These are phyloP conservation scores for Dissostichus mawsoni DNA, from an alignment of 2,113 vertebrate genomes.

Conservation along the genomic window DNA sequence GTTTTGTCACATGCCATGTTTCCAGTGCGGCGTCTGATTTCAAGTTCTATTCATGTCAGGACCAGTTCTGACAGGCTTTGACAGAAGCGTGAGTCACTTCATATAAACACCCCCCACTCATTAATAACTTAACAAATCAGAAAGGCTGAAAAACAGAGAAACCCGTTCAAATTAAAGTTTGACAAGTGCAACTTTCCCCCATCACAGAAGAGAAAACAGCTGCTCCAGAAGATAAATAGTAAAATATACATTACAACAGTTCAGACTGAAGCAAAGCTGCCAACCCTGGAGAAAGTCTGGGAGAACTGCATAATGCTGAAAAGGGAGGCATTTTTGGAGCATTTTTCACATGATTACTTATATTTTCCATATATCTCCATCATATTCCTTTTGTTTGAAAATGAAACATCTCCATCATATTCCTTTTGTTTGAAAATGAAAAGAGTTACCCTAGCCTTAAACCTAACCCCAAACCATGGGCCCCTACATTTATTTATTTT, in stretches of 20 bases:
- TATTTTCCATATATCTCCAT: too few species aligned
- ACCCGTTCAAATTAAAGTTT: conserved; percentile 21
- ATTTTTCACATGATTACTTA: too few species aligned
- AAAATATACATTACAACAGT: background rate
- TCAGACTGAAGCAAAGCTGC: background rate
- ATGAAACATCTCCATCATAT: too few species aligned
- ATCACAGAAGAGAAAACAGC: conserved; percentile 19
- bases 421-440: too few species aligned
- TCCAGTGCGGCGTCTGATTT: conserved; percentile 8
- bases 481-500: too few species aligned
- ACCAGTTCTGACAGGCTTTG: conserved; percentile 1
- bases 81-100: conserved; percentile 22
- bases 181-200: background rate
- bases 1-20: conserved; percentile 25
- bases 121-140: conserved; percentile 41
- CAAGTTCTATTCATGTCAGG: conserved; percentile 3
- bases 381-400: too few species aligned
- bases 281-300: too few species aligned
- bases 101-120: conserved; percentile 2
- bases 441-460: too few species aligned
- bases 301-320: too few species aligned
- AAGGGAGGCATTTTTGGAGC: too few species aligned
- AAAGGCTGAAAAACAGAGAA: conserved; percentile 4
- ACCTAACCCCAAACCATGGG: too few species aligned
- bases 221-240: conserved; percentile 28